Evolutionary conservation across 2,888 invertebrate species (phyloP), one percentile per base, ranked within the genome.

Genomic region (Ectemnius lituratus): DNA sequence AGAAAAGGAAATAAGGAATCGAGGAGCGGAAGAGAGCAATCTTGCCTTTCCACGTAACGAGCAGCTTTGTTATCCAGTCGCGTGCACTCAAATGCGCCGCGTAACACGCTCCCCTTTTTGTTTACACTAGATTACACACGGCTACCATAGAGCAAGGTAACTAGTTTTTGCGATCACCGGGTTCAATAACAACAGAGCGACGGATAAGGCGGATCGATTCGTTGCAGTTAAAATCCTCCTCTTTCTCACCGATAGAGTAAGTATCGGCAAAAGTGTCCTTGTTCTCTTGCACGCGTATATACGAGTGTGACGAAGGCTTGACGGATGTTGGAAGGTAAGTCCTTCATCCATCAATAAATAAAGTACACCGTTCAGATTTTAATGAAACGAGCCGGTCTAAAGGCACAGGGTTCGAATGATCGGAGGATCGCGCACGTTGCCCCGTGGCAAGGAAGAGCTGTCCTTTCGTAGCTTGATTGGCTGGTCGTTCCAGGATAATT

Each of bases 111-210:
- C 77, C 58, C 75, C 81, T 84, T 85, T 86, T 86, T 86, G 81
- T 85, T 86, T 85, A 86, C 88, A 84, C 85, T 78, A 86, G 85
- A 85, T 88, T 87, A 88, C 86, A 11, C 37, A 86, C 80, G 82
- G 84, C 86, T 88, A 87, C 86, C 84, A 84, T 83, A 84, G 84
- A 87, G 82, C 82, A 82, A 81, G 79, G 83, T 71, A 83, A 85
- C 88, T 82, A 73, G 85, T 87, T 88, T 88, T 88, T 87, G 84
- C 83, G 20, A 23, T 6, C 18, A 59, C 67, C 58, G 67, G 60
- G 70, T 37, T 37, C 37, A 11, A 37, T 37, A 11, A 11, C 8
- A 37, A 37, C 11, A 37, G 37, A 6, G 37, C 60, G 67, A 62
- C 62, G 66, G 76, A 63, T 66, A 76, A 71, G 76, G 70, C 75